These are phyloP conservation scores for Heterotilapia buettikoferi DNA, from an alignment of 2,113 vertebrate genomes.

Conservation along the genomic window DNA sequence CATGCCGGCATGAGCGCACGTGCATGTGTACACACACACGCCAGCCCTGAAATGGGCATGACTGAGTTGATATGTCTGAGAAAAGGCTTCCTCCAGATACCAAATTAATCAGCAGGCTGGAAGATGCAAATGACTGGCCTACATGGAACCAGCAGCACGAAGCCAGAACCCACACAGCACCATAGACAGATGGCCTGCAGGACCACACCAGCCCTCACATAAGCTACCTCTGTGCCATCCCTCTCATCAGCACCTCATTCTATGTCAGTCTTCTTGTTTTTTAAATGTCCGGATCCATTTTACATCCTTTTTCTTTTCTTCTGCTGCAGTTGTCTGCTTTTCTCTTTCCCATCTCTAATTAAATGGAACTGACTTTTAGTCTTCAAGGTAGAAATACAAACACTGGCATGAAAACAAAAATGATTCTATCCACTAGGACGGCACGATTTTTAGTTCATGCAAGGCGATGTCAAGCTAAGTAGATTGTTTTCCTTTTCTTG, in stretches of 20 bases:
- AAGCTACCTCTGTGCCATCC: constrained; percentile 26
- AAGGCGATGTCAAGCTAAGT: constrained; percentile 23
- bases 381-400: background rate
- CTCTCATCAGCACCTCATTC: background rate
- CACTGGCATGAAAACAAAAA: background rate
- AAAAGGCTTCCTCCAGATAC: constrained; percentile 51
- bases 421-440: background rate
- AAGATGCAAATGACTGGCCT: constrained; percentile 65
- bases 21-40: background rate
- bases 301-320: background rate
- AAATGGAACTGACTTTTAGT: background rate
- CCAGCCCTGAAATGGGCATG: background rate
- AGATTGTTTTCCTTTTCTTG: constrained; percentile 39
- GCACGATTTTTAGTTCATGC: background rate
- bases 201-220: constrained; percentile 45
- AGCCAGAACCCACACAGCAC: constrained; percentile 56
- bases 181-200: constrained; percentile 62
- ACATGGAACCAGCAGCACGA: constrained; percentile 48
- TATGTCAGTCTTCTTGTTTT: background rate
- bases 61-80: constrained; percentile 27
- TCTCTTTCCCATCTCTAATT: background rate
- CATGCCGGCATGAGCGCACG: background rate
- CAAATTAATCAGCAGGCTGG: constrained; percentile 63
- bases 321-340: background rate
- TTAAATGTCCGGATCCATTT: background rate